phyloP scores from a whole-genome alignment of 1,140 invertebrate genomes.

The Atta colombica region DNA sequence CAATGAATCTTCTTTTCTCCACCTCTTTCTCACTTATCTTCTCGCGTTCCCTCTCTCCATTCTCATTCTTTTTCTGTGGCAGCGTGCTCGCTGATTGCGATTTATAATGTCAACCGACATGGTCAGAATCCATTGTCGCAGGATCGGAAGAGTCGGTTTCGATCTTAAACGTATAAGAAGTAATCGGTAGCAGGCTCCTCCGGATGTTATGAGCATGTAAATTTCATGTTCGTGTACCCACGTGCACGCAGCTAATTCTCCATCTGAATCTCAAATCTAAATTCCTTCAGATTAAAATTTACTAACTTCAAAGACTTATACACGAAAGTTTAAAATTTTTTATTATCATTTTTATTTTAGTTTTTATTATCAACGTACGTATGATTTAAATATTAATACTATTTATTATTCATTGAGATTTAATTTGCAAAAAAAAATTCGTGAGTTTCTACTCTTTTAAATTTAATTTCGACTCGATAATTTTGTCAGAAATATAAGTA shows the following conservation, averaged over 20 bases:
- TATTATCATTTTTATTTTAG: background rate
- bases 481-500: background rate
- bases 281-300: background rate
- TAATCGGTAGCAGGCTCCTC: conserved; percentile 36
- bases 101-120: conserved; percentile 78
- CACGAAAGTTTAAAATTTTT: background rate
- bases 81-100: conserved; percentile 79
- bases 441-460: background rate
- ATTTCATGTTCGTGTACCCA: conserved; percentile 42
- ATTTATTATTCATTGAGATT: background rate
- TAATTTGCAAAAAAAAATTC: background rate
- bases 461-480: background rate
- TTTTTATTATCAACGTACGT: background rate
- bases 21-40: conserved; percentile 67
- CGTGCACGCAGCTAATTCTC: background rate
- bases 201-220: conserved; percentile 38
- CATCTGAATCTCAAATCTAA: background rate
- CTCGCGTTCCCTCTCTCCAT: conserved; percentile 27
- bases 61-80: conserved; percentile 55
- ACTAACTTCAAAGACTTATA: background rate
- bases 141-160: conserved; percentile 67
- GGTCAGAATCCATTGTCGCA: conserved; percentile 70
- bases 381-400: background rate
- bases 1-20: conserved; percentile 49
- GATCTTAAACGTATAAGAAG: conserved; percentile 40